Base-by-base conservation (phyloP, 2,888 invertebrate genomes). In the Lamproptera curius region DNA sequence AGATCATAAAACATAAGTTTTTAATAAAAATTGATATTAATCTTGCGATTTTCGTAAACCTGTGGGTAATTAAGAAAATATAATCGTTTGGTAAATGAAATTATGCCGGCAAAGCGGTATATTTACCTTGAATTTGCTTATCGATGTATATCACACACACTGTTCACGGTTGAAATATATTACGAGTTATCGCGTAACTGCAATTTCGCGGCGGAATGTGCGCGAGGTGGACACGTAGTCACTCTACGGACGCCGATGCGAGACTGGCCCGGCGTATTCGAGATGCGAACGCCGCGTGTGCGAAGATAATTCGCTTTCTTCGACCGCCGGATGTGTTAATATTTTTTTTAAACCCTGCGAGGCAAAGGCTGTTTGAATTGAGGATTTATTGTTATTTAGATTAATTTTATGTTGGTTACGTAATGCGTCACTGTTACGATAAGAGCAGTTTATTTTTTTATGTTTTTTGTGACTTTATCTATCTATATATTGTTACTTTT, bases 121-220 rank as follows among this genome's bases (percentile, higher is more conserved):
- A 62, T 57, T 61, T 62, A 62, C 62, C 62, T 63, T 59, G 51
- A 37, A 16, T 51, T 52, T 49, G 54, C 52, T 55, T 47, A 37
- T 36, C 23, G 31, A 37, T 34, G 40, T 23, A 42, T 31, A 34
- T 45, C 51, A 51, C 53, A 40, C 3, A 44, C 49, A 52, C 52
- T 45, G 14, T 31, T 37, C n/a, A 28, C 31, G 36, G 20, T 20
- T 3, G 4, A 6, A 20, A 6, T 20, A 20, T 20, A 20, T 20
- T 20, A 6, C 3, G 20, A 3, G 26, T 33, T 35, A 52, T 48
- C 40, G 38, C 50, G 46, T 20, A 42, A 48, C 55, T 58, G 57
- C 56, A 55, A 59, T 58, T 58, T 41, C 42, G 46, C 55, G 54
- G 54, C 53, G 54, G 17, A 42, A 35, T 8, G n/a, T 17, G 39